These are phyloP conservation scores for Armadillidium nasatum DNA, from an alignment of 1,140 invertebrate species.

Conservation along the genomic window DNA sequence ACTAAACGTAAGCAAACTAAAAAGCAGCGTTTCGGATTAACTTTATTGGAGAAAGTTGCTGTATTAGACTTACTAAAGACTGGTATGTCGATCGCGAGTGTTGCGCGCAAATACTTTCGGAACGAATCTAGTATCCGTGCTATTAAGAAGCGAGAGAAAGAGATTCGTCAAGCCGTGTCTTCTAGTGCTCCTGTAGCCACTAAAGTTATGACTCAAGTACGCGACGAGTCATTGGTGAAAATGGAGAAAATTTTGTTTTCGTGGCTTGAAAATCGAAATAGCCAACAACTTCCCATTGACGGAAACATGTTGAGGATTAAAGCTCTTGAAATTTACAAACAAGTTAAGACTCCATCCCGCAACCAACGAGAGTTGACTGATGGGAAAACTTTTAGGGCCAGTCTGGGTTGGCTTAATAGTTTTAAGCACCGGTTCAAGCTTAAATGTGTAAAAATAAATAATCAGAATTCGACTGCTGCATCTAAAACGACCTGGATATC, in stretches of 20 bases:
- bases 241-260: neutral
- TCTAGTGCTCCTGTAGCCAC: neutral
- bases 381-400: neutral
- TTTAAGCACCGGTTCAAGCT: neutral
- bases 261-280: neutral
- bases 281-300: neutral
- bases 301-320: neutral
- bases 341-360: neutral
- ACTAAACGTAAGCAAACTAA: neutral
- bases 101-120: neutral
- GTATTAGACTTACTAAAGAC: neutral
- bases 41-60: neutral
- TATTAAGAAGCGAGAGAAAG: neutral
- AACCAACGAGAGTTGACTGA: neutral
- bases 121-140: neutral
- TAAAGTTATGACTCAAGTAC: neutral
- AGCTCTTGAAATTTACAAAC: neutral
- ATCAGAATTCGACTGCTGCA: neutral
- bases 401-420: neutral
- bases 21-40: neutral
- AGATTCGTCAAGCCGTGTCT: neutral
- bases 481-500: too few species aligned
- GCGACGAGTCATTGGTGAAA: neutral
- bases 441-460: neutral
- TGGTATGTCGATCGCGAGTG: neutral